Conservation (phyloP, 2,888 invertebrate genomes). For the Meiosimyza decipiens region DNA sequence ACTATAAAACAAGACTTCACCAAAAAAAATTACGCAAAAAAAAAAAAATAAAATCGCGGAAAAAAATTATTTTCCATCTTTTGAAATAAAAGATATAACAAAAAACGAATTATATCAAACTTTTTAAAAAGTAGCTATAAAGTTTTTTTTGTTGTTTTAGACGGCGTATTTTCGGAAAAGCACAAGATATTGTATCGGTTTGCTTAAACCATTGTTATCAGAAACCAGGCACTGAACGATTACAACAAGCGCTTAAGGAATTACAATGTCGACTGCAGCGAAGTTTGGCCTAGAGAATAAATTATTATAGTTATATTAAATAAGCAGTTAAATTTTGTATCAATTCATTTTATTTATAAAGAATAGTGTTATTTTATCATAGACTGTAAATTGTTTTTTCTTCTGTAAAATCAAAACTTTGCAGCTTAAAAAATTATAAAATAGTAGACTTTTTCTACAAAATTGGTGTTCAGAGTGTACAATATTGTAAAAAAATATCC, state of each 20-base stretch:
- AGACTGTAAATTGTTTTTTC: constrained; percentile 11
- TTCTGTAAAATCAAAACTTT: neutral
- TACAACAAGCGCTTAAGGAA: constrained; percentile 70
- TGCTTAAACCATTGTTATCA: constrained; percentile 82
- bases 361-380: constrained; percentile 17
- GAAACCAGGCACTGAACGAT: constrained; percentile 74
- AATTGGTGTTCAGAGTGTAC: constrained; percentile 8
- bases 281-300: constrained; percentile 42
- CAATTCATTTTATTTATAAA: constrained; percentile 17
- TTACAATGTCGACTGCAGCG: constrained; percentile 64
- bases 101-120: too few relatives aligned
- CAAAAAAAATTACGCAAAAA: too few relatives aligned
- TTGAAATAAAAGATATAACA: too few relatives aligned
- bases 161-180: constrained; percentile 75
- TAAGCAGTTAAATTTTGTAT: constrained; percentile 29
- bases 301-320: constrained; percentile 39
- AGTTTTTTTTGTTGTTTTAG: constrained; percentile 67
- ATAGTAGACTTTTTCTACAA: constrained; percentile 4
- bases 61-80: too few relatives aligned
- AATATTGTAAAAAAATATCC: neutral
- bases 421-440: neutral
- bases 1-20: too few relatives aligned
- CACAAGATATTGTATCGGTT: constrained; percentile 79
- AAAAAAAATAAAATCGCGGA: too few relatives aligned
- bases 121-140: neutral